Evolutionary conservation across 2,797 vertebrate genomes (phyloP), one percentile per base, ranked within the genome.

Genomic region (Sebastes jordani): DNA sequence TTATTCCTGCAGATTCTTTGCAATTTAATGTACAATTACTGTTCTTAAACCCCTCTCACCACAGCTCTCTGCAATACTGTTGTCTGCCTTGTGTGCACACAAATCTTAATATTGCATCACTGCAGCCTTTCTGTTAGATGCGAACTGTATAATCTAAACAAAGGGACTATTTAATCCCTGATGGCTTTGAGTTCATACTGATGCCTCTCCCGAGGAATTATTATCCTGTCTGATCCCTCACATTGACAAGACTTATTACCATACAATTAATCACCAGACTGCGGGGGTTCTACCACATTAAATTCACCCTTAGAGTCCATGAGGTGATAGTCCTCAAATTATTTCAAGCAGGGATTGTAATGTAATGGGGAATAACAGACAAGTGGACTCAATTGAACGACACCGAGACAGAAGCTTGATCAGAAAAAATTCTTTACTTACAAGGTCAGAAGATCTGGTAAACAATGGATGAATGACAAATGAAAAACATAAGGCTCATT

Each of bases 281-380:
- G 34, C 38, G 1, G 66, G 73, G 71, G 34, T 60, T 78, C 58
- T 52, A 63, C 60, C 60, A 55, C 62, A 84, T 84, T 71, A 80
- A 66, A 34, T 71, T 76, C 82, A 75, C 67, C 71, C 67, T 62
- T 14, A 71, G 67, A 76, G 76, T 62, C 67, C 38, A 62, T 34
- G 29, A 46, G 42, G 16, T 46, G 42, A 46, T 46, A 7, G 42
- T 46, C 16, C 16, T 46, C 42, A 46, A 46, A 46, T 46, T 46
- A 18, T 46, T 46, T 46, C 42, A 46, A 46, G 42, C 42, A 46
- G 42, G 16, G 16, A 7, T 46, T 46, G 42, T 46, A 46, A 46
- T 46, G 42, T 14, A 18, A 7, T 46, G 42, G 42, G 42, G 16
- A 46, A 46, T 46, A 46, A 46, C 42, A 46, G 42, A 18, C 42